A percentile compares a stretch with the other conserved stretches of the same genome.
phyloP scores from a whole-genome alignment of 2,113 vertebrate species.

The Nothobranchius kuhntae region DNA sequence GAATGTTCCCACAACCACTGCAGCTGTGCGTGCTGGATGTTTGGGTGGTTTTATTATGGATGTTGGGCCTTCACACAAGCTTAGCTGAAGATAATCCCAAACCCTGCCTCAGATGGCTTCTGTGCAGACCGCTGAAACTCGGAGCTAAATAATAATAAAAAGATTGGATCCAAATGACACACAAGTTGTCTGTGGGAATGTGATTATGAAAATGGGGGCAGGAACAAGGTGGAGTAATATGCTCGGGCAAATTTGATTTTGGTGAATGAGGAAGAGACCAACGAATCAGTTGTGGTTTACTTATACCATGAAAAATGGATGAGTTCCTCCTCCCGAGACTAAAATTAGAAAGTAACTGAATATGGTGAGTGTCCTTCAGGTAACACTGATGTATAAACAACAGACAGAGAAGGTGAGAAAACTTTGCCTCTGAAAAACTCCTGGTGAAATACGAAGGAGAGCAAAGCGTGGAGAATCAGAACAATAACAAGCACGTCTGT shows the following conservation, averaged over 20 bases:
- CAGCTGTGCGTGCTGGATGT: not conserved
- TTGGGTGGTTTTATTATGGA: conserved; percentile 11
- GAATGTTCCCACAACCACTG: conserved; percentile 12
- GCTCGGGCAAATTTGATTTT: conserved; percentile 42
- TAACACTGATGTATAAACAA: conserved; percentile 63
- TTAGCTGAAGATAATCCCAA: conserved; percentile 28
- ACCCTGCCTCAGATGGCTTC: conserved; percentile 1
- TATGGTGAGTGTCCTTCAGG: conserved; percentile 69
- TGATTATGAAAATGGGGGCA: conserved; percentile 22
- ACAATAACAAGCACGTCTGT: too few species aligned
- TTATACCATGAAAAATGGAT: conserved; percentile 73
- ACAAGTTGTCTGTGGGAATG: conserved; percentile 31
- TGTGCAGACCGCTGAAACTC: conserved; percentile 7
- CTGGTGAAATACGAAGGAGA: conserved; percentile 4
- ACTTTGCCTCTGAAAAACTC: conserved; percentile 13
- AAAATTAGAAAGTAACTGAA: conserved; percentile 74
- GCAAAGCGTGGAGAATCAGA: too few species aligned
- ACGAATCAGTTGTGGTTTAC: conserved; percentile 50
- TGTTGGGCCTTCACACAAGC: conserved; percentile 28
- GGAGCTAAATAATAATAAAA: not conserved
- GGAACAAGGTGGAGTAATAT: conserved; percentile 7
- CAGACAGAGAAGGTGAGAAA: conserved; percentile 27
- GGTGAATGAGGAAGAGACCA: conserved; percentile 28
- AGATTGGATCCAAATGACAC: conserved; percentile 2
- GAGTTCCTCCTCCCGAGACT: conserved; percentile 65